phyloP scores from a whole-genome alignment of 1,140 invertebrate species.

The Drosophila kanapiae region DNA sequence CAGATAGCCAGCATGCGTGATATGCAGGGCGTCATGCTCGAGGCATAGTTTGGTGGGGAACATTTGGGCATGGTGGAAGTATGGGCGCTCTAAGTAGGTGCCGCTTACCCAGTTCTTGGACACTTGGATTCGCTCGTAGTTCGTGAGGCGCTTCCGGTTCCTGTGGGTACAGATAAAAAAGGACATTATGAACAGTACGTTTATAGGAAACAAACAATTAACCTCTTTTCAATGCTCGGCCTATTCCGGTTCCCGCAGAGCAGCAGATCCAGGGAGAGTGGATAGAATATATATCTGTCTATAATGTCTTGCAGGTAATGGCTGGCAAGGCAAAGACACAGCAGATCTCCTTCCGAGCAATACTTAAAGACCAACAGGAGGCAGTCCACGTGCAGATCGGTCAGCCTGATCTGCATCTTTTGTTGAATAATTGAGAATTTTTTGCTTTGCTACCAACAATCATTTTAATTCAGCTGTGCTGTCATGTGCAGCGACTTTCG shows the following conservation, averaged over 20 bases:
- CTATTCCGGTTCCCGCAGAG: slow-evolving; percentile 71
- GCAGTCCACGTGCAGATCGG: slow-evolving; percentile 71
- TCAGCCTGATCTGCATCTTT: slow-evolving; percentile 47
- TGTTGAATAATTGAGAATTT: not conserved
- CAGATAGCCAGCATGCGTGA: slow-evolving; percentile 69
- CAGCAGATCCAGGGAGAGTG: slow-evolving; percentile 59
- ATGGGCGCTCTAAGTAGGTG: slow-evolving; percentile 62
- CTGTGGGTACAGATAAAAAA: slow-evolving; percentile 18
- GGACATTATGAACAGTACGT: no score
- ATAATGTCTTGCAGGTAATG: slow-evolving; percentile 54
- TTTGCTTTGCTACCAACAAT: not conserved
- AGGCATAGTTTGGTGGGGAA: slow-evolving; percentile 74
- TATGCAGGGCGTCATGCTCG: slow-evolving; percentile 62
- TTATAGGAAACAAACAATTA: not conserved
- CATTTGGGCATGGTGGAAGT: slow-evolving; percentile 76
- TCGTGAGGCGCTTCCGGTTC: slow-evolving; percentile 53
- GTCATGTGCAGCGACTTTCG: not conserved
- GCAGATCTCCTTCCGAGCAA: slow-evolving; percentile 63
- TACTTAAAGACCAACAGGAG: slow-evolving; percentile 67
- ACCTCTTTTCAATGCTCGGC: slow-evolving; percentile 60
- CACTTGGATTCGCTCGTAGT: slow-evolving; percentile 62
- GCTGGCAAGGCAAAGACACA: slow-evolving; percentile 53
- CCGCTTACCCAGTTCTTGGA: slow-evolving; percentile 72
- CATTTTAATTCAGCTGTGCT: not conserved
- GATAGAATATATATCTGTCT: slow-evolving; percentile 59